Evolutionary conservation across 2,888 invertebrate genomes (phyloP), one percentile per base, ranked within the genome.

Genomic region (Phaedon cochleariae): DNA sequence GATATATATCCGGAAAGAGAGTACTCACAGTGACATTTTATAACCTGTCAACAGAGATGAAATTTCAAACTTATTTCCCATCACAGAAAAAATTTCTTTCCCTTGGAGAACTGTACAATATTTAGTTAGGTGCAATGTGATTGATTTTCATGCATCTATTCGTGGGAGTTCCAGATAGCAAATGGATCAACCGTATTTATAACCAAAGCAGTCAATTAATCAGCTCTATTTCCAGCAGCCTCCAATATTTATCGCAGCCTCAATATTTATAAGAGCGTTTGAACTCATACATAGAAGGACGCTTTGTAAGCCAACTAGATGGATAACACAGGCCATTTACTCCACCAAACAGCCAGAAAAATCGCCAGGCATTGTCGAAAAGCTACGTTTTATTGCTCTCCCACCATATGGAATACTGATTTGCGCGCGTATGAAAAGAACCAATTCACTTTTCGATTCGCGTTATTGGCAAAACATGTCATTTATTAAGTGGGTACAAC

Each of bases 251-350:
- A 57, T 57, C 64, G 64, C 68, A 65, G 68, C 59, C 71, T 71
- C 70, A 75, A 73, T 74, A 74, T 72, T 74, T 73, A 73, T 74
- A 74, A 74, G 71, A 70, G 64, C 71, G 63, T 67, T 71, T 70
- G 72, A 70, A 74, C 74, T 74, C 73, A 73, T 74, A 74, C 73
- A 74, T 74, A 74, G 71, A 73, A 72, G 69, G 62, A 57, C 71
- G 71, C 73, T 75, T 73, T 76, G 73, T 74, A 74, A 71, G 74
- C 75, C 73, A 78, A 75, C 76, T 79, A 78, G 79, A 80, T 79
- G 79, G 78, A 81, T 81, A 80, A 79, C 81, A 81, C 81, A 80
- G 76, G 71, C 80, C 81, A 82, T 81, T 82, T 82, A 80, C 80
- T 71, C 71, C 64, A 71, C 75, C 75, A 77, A 80, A 78, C 80